These are phyloP conservation scores for Sebastes fasciatus DNA, from an alignment of 2,113 vertebrate genomes.

Conservation along the genomic window DNA sequence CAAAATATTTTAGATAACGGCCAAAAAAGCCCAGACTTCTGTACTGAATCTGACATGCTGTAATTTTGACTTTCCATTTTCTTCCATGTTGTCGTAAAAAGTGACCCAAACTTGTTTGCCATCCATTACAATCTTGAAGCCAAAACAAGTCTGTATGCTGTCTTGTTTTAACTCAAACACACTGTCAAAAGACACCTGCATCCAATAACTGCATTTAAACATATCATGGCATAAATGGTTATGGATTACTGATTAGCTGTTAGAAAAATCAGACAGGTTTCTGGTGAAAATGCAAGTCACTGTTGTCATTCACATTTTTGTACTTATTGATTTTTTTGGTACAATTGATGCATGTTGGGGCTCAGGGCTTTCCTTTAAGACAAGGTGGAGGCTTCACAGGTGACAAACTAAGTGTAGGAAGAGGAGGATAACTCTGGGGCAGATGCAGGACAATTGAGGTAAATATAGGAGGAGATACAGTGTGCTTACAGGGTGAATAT, in stretches of 20 bases:
- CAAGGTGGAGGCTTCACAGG: constrained; percentile 35
- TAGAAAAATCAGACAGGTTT: constrained; percentile 11
- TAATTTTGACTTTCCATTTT: not conserved
- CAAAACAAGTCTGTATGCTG: not conserved
- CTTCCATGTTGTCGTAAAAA: not conserved
- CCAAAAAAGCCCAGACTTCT: not conserved
- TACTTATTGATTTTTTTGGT: constrained; percentile 17
- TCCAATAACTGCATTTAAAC: constrained; percentile 6
- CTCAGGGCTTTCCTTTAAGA: constrained; percentile 45
- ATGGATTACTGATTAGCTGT: constrained; percentile 8
- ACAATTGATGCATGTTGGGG: constrained; percentile 36
- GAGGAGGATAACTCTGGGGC: constrained; percentile 51
- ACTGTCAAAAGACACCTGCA: constrained; percentile 12
- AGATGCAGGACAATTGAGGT: constrained; percentile 75
- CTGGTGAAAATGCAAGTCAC: constrained; percentile 16
- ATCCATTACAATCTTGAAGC: constrained; percentile 5
- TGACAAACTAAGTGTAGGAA: constrained; percentile 60
- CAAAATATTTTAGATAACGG: constrained; percentile 14
- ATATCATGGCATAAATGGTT: not conserved
- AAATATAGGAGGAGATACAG: constrained; percentile 71
- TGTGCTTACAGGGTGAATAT: constrained; percentile 71
- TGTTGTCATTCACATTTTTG: constrained; percentile 25
- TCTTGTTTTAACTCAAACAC: not conserved
- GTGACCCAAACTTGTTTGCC: not conserved
- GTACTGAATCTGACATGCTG: not conserved